phyloP scores from a whole-genome alignment of 2,888 invertebrate genomes.

The Epistrophe grossulariae region DNA sequence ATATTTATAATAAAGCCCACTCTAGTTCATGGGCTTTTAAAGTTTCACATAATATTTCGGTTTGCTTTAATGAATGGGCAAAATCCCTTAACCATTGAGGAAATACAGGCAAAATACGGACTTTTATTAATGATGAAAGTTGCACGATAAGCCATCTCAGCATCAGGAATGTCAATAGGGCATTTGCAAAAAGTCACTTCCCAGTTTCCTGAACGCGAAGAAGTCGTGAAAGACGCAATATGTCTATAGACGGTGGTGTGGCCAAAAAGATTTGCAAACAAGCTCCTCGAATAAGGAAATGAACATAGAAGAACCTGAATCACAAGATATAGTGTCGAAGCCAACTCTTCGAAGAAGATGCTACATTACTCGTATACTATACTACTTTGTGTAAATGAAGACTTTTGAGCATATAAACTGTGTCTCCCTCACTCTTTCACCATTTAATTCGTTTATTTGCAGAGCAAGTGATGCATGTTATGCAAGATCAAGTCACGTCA shows the following conservation, averaged over 20 bases:
- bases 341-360: constrained; percentile 38
- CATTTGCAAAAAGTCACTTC: constrained; percentile 61
- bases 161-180: constrained; percentile 69
- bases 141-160: constrained; percentile 59
- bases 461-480: constrained; percentile 43
- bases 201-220: constrained; percentile 47
- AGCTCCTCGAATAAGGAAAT: constrained; percentile 59
- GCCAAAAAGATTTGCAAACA: constrained; percentile 46
- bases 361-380: constrained; percentile 1
- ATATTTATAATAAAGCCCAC: neutral
- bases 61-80: constrained; percentile 3
- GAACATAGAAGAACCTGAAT: constrained; percentile 63
- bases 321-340: constrained; percentile 30
- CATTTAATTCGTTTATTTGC: constrained; percentile 26
- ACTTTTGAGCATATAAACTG: neutral
- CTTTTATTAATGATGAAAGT: constrained; percentile 70
- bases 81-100: constrained; percentile 22
- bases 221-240: constrained; percentile 43
- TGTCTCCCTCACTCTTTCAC: neutral
- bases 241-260: constrained; percentile 2
- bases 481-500: constrained; percentile 23
- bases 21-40: constrained; percentile 14
- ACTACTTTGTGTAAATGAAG: neutral
- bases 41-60: constrained; percentile 11
- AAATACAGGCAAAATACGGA: constrained; percentile 23